Evolutionary conservation across 2,888 invertebrate species (phyloP), one percentile per base, ranked within the genome.

Genomic region (Noctua janthe): DNA sequence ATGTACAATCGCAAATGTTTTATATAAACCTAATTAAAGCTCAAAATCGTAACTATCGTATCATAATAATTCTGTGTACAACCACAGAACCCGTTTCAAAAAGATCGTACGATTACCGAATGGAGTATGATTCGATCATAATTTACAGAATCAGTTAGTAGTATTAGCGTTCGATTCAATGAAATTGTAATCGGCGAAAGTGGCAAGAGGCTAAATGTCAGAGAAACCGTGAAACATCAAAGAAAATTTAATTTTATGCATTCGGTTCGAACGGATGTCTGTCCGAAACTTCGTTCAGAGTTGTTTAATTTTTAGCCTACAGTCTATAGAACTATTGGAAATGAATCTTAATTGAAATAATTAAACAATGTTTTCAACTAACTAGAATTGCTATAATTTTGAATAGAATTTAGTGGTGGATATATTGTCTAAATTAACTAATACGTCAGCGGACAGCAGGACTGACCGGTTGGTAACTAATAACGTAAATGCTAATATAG

Each of bases 121-220:
- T 47, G 10, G 23, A 86, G 82, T 85, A 83, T 80, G 77, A 6
- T 59, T 59, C 59, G n/a, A 83, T 87, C 23, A 73, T 66, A 77
- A 77, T 79, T 77, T 78, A 74, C 77, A 77, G 71, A 80, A 82
- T 81, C 71, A 76, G 66, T 72, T 82, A 72, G 71, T 76, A 78
- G 71, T 79, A 80, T 84, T 76, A 71, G 81, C 85, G 76, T 85
- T 87, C 72, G 84, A 85, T 86, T 93, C 89, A 91, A 92, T 91
- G 90, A 89, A 86, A 77, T 81, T 83, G 78, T 85, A 86, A 87
- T 82, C 71, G 88, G 91, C 86, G 92, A 91, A 92, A 92, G 91
- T 91, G 84, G 62, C 71, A 59, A 49, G 74, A 81, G 66, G 76
- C 76, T 80, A 87, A 84, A 88, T 86, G 88, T 82, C 83, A 88